These are phyloP conservation scores for Agrochola macilenta DNA, from an alignment of 2,888 invertebrate species.

Conservation along the genomic window DNA sequence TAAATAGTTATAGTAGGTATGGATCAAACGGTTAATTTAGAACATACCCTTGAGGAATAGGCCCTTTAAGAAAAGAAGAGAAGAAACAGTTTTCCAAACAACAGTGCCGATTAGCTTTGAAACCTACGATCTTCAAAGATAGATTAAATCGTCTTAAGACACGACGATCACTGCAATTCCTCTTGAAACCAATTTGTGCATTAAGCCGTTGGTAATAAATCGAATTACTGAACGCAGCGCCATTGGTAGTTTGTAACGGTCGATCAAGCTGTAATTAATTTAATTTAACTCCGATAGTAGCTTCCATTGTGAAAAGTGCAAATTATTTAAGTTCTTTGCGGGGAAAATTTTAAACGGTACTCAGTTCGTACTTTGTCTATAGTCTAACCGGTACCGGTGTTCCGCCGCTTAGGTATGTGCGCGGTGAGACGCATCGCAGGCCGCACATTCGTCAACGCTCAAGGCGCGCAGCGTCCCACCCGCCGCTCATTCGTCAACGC, in stretches of 20 bases:
- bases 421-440: too few species aligned
- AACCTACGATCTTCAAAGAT: neutral
- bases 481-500: too few species aligned
- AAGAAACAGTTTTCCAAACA: neutral
- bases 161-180: neutral
- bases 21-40: neutral
- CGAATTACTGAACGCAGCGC: conserved; percentile 6
- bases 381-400: too few species aligned
- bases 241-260: neutral
- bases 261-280: conserved; percentile 20
- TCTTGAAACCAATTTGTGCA: conserved; percentile 12
- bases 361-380: neutral
- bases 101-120: too few species aligned
- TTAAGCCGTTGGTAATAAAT: conserved; percentile 23
- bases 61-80: neutral
- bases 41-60: neutral
- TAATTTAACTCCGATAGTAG: neutral
- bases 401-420: too few species aligned
- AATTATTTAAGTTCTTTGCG: conserved; percentile 1
- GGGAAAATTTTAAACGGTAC: neutral
- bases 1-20: too few species aligned
- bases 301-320: neutral
- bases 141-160: neutral
- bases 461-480: too few species aligned
- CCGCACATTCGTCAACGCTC: too few species aligned